Evolutionary conservation across 2,888 invertebrate species (phyloP).

Genomic region (Dynastes grantii): DNA sequence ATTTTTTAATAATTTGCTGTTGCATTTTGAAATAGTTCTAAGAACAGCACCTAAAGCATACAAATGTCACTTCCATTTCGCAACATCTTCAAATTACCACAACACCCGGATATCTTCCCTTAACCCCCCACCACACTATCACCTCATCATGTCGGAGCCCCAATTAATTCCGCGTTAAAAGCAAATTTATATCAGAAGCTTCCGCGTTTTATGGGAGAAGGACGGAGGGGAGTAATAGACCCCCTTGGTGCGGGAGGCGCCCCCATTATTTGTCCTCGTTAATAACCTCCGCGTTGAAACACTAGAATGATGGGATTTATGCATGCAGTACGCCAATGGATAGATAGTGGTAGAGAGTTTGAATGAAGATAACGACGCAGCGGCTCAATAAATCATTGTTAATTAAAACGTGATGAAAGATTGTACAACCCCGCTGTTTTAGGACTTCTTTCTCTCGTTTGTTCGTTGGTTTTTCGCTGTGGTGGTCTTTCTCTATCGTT

Average conservation of each 20-base stretch:
- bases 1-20: too few relatives aligned
- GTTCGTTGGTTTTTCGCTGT: too few relatives aligned
- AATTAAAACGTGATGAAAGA: conserved; percentile 24
- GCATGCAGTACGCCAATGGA: too few relatives aligned
- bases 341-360: neutral
- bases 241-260: too few relatives aligned
- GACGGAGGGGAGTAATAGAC: too few relatives aligned
- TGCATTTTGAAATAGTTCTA: too few relatives aligned
- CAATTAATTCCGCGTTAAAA: conserved; percentile 14
- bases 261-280: conserved; percentile 1
- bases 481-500: too few relatives aligned
- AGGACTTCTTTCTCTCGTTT: too few relatives aligned
- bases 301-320: too few relatives aligned
- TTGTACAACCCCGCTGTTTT: neutral
- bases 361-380: conserved; percentile 1
- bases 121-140: neutral
- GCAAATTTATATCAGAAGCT: conserved; percentile 8
- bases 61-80: too few relatives aligned
- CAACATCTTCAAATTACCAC: too few relatives aligned
- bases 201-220: neutral
- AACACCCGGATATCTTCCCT: neutral
- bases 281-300: conserved; percentile 5
- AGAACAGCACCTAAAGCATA: too few relatives aligned
- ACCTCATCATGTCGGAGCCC: neutral
- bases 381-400: conserved; percentile 11